A percentile compares a stretch with the other conserved stretches of the same genome.
phyloP scores from a whole-genome alignment of 2,797 vertebrate species.

The Sarcophilus harrisii region DNA sequence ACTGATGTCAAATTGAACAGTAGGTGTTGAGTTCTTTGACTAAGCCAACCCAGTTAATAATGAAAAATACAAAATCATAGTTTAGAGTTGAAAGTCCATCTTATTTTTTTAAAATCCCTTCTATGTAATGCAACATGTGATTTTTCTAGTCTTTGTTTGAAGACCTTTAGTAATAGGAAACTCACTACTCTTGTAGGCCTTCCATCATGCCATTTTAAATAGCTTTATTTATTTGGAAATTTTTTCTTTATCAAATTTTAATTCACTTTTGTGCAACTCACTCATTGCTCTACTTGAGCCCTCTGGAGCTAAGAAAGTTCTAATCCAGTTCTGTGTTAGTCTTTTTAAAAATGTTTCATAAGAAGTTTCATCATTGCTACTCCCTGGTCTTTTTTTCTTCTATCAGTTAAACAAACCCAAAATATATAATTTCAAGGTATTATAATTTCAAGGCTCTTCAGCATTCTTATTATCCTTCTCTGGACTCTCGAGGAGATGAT shows the following conservation, averaged over 20 bases:
- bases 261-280: neutral
- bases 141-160: neutral
- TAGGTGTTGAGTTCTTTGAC: neutral
- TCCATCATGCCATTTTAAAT: neutral
- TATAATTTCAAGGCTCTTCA: neutral
- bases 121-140: neutral
- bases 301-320: neutral
- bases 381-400: neutral
- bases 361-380: neutral
- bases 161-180: neutral
- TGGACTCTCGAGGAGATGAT: neutral
- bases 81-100: neutral
- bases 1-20: neutral
- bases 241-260: neutral
- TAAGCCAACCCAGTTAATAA: neutral
- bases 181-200: neutral
- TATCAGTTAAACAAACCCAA: neutral
- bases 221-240: neutral
- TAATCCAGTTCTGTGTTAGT: neutral
- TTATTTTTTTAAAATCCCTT: neutral
- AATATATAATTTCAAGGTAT: no score
- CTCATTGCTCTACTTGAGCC: neutral
- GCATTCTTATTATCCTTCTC: neutral
- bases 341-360: neutral
- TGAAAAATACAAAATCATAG: neutral